Conservation (phyloP, 2,113 vertebrate species). For the Paradoxurus hermaphroditus region DNA sequence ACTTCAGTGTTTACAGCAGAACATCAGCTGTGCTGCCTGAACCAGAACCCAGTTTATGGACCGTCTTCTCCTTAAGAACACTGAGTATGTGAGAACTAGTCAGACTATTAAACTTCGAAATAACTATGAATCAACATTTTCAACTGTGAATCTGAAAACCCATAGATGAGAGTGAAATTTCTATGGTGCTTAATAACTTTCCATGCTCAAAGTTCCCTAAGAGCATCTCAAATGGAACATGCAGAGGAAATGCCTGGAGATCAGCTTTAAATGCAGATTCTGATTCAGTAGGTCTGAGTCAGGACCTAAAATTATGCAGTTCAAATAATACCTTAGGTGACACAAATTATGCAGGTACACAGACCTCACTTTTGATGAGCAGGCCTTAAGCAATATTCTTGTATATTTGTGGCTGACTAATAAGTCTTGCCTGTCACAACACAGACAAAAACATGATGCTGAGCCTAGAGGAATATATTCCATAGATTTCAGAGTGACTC, state of each 20-base stretch:
- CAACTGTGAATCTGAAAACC: slow-evolving; percentile 22
- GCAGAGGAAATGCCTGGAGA: neutral
- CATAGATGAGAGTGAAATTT: neutral
- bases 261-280: neutral
- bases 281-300: neutral
- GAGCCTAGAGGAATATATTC: neutral
- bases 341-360: neutral
- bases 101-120: neutral
- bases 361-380: neutral
- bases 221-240: neutral
- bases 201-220: neutral
- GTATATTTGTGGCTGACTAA: neutral
- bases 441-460: neutral
- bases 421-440: neutral
- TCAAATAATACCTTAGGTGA: neutral
- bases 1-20: neutral
- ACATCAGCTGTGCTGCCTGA: neutral
- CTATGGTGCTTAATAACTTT: neutral
- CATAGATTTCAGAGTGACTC: neutral
- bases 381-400: neutral
- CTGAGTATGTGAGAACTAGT: neutral
- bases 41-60: neutral
- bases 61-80: neutral
- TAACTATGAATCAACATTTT: neutral
- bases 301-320: neutral